Conservation (phyloP, 1,140 invertebrate genomes). For the Gonioctena quinquepunctata region DNA sequence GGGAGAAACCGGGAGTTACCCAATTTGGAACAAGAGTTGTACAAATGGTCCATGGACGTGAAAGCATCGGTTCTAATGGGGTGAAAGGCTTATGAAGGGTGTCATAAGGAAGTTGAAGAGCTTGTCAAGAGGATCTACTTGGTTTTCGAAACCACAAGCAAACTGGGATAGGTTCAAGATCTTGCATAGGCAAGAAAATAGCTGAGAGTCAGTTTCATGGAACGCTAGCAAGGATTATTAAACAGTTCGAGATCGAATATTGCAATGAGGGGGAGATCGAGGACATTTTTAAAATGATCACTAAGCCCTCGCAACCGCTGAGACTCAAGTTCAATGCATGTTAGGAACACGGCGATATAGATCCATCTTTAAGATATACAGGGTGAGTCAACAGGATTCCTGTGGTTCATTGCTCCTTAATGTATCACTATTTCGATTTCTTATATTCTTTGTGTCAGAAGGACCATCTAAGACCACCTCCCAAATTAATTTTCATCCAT, state of each 20-base stretch:
- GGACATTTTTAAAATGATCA: conserved; percentile 62
- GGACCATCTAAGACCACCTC: no score
- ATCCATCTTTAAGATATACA: no score
- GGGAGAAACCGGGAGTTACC: no score
- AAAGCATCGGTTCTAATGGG: conserved; percentile 73
- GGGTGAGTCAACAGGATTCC: no score
- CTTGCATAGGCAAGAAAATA: conserved; percentile 80
- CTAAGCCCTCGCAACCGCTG: conserved; percentile 62
- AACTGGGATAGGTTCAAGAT: conserved; percentile 77
- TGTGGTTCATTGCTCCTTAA: no score
- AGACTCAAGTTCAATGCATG: no score
- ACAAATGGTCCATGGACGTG: conserved; percentile 75
- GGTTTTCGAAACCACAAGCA: conserved; percentile 74
- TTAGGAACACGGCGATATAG: no score
- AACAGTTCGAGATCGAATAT: no score
- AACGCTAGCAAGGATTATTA: conserved; percentile 65
- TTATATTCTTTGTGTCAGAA: no score
- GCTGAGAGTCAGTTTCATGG: conserved; percentile 75
- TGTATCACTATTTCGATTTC: no score
- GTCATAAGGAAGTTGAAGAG: conserved; percentile 51
- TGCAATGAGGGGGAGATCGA: conserved; percentile 58
- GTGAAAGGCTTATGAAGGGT: conserved; percentile 52
- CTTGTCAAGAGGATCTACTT: conserved; percentile 64
- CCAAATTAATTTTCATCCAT: no score
- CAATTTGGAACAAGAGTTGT: conserved; percentile 72